Evolutionary conservation across 2,888 invertebrate genomes (phyloP).

Genomic region (Ashinkailepas kermadecensis): DNA sequence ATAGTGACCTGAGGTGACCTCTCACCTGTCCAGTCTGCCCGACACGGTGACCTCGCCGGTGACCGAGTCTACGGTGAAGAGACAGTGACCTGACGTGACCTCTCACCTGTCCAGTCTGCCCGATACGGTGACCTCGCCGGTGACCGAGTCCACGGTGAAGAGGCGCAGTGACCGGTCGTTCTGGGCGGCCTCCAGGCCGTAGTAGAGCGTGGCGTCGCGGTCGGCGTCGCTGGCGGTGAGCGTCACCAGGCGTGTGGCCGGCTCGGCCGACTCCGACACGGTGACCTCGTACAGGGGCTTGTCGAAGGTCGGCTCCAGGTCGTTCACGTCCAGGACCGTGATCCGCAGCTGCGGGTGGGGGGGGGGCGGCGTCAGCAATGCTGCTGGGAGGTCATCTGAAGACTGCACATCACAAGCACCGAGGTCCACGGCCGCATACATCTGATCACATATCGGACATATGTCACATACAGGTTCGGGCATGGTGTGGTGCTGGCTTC

Average conservation of each 20-base stretch:
- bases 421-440: no score
- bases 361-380: background rate
- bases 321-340: conserved; percentile 82
- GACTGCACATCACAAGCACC: no score
- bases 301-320: conserved; percentile 62
- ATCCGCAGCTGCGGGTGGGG: conserved; percentile 58
- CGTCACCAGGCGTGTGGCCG: background rate
- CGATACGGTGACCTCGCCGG: background rate
- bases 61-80: background rate
- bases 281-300: background rate
- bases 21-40: background rate
- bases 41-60: background rate
- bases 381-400: no score
- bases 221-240: background rate
- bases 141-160: background rate
- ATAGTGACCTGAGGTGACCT: background rate
- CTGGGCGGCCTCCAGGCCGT: background rate
- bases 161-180: background rate
- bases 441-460: no score
- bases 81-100: background rate
- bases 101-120: conserved; percentile 1
- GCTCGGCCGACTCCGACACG: conserved; percentile 18
- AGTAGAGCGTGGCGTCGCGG: background rate
- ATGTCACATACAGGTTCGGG: no score
- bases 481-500: no score